Conservation (phyloP, 2,888 invertebrate genomes). For the Podabrus alpinus region DNA sequence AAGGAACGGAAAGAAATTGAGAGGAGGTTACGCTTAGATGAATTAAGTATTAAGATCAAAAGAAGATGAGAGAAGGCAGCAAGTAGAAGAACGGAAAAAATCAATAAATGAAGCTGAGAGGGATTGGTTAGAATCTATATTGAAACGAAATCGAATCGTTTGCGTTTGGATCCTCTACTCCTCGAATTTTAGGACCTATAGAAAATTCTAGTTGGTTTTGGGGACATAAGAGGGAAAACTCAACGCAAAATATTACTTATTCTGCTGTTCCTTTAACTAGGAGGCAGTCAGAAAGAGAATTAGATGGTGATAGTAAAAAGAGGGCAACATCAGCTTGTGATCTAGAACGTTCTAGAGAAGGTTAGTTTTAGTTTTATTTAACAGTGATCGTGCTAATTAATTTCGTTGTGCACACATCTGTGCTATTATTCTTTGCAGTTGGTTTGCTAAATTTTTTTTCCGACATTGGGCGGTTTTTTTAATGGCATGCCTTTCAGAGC, state of each 20-base stretch:
- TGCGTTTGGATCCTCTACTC: conserved; percentile 91
- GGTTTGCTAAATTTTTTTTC: conserved; percentile 20
- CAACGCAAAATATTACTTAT: conserved; percentile 84
- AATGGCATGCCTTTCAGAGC: neutral
- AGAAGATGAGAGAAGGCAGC: conserved; percentile 72
- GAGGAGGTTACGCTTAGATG: conserved; percentile 79
- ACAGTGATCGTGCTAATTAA: neutral
- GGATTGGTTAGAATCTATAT: conserved; percentile 82
- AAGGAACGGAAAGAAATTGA: conserved; percentile 89
- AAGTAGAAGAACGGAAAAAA: conserved; percentile 86
- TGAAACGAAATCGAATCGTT: conserved; percentile 86
- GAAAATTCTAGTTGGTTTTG: conserved; percentile 81
- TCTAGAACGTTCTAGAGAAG: conserved; percentile 68
- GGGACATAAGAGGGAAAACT: conserved; percentile 87
- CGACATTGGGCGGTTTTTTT: conserved; percentile 17
- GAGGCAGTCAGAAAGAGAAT: conserved; percentile 83
- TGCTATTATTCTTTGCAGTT: conserved; percentile 20
- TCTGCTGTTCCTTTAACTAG: conserved; percentile 75
- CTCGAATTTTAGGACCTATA: conserved; percentile 81
- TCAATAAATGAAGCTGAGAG: conserved; percentile 88
- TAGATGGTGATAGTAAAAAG: conserved; percentile 75
- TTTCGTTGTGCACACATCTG: conserved; percentile 5
- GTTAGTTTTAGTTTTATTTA: conserved; percentile 48
- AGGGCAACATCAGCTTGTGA: conserved; percentile 75
- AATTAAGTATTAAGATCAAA: conserved; percentile 76